Evolutionary conservation across 37 sponge, comb jelly and placozoan species (phyloP).

Genomic region (Spongilla lacustris): DNA sequence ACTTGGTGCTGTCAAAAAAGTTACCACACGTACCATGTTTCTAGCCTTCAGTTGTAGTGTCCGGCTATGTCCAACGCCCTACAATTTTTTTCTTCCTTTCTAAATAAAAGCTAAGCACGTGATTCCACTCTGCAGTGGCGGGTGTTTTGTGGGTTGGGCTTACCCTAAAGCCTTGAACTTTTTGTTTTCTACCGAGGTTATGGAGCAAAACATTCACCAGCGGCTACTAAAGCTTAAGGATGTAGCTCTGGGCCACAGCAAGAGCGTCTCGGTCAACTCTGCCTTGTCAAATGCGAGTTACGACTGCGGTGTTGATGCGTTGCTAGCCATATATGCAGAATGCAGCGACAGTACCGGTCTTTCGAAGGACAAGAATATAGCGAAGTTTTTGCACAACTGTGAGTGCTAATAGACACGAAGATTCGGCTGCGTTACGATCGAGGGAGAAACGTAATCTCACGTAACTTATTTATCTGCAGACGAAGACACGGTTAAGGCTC

Average conservation of each 20-base stretch:
- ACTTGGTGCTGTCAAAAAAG: not conserved
- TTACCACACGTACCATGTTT: not conserved
- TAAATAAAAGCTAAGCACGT: not conserved
- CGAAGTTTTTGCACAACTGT: conserved; percentile 64
- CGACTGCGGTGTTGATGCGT: conserved; percentile 60
- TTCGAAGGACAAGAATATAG: conserved; percentile 43
- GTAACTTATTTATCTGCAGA: no score
- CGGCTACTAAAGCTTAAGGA: conserved; percentile 40
- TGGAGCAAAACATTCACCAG: conserved; percentile 28
- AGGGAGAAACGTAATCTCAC: not conserved
- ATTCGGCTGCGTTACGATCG: not conserved
- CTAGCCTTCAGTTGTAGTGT: not conserved
- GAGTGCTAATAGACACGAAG: conserved; percentile 3
- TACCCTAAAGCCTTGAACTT: not conserved
- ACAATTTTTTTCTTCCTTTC: not conserved
- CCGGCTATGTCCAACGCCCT: not conserved
- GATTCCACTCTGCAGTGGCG: not conserved
- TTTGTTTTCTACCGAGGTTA: not conserved
- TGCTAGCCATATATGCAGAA: conserved; percentile 60
- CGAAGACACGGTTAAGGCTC: conserved; percentile 53
- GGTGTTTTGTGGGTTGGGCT: not conserved
- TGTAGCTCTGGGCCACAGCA: conserved; percentile 40
- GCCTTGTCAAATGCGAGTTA: conserved; percentile 41
- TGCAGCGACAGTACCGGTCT: conserved; percentile 36
- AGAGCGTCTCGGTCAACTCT: conserved; percentile 24